Evolutionary conservation across 2,888 invertebrate species (phyloP).

Genomic region (Eupeodes latifasciatus): DNA sequence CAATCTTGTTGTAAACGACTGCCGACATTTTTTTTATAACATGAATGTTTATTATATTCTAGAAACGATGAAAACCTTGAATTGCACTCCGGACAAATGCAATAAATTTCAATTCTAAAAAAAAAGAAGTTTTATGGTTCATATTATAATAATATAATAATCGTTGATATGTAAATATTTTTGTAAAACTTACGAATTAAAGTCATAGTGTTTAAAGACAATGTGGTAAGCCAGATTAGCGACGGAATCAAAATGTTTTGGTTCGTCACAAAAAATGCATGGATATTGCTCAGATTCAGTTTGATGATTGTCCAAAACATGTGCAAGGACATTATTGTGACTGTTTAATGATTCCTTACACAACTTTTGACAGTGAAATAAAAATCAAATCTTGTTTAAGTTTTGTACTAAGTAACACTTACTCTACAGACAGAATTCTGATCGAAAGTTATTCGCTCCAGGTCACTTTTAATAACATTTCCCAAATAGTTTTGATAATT

Average conservation of each 20-base stretch:
- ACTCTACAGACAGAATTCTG: slow-evolving; percentile 70
- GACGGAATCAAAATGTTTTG: slow-evolving; percentile 68
- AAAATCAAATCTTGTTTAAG: not conserved
- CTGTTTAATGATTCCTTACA: slow-evolving; percentile 58
- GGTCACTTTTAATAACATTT: slow-evolving; percentile 63
- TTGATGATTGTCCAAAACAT: slow-evolving; percentile 53
- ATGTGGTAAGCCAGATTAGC: slow-evolving; percentile 80
- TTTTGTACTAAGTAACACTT: not conserved
- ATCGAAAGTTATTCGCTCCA: slow-evolving; percentile 65
- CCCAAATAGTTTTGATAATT: slow-evolving; percentile 26
- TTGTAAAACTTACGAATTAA: slow-evolving; percentile 66
- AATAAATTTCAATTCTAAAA: slow-evolving; percentile 61
- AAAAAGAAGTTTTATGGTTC: not conserved
- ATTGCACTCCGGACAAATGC: slow-evolving; percentile 81
- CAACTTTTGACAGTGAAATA: slow-evolving; percentile 40
- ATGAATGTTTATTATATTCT: slow-evolving; percentile 82
- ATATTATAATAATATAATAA: too few species aligned
- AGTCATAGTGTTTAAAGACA: slow-evolving; percentile 80
- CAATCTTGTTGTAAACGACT: slow-evolving; percentile 79
- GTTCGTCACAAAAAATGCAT: slow-evolving; percentile 79
- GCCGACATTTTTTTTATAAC: slow-evolving; percentile 79
- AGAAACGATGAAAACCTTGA: slow-evolving; percentile 80
- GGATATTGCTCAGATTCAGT: slow-evolving; percentile 64
- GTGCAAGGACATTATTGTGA: slow-evolving; percentile 64
- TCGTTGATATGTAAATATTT: not conserved